Conservation (phyloP, 2,797 vertebrate genomes). For the Rhadinocentrus ornatus region DNA sequence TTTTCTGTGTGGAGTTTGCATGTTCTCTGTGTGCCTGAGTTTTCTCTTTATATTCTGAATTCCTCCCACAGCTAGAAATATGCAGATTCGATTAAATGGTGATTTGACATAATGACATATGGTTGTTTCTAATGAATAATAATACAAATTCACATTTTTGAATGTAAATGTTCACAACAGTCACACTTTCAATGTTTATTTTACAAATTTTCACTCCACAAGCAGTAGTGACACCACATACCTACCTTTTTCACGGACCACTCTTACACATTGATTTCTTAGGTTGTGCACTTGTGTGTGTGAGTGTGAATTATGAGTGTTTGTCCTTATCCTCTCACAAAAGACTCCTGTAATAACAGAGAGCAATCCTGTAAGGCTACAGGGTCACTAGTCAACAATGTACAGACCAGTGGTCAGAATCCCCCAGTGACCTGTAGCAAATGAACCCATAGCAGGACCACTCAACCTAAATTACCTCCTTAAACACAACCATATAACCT, state of each 20-base stretch:
- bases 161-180: not conserved
- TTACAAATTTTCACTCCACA: not conserved
- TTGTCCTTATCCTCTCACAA: slow-evolving; percentile 40
- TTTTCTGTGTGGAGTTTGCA: not conserved
- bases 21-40: not conserved
- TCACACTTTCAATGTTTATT: no score
- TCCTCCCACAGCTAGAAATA: not conserved
- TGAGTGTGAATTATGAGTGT: slow-evolving; percentile 27
- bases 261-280: not conserved
- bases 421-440: slow-evolving; percentile 66
- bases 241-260: not conserved
- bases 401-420: slow-evolving; percentile 49
- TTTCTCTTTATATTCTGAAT: not conserved
- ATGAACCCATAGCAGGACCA: slow-evolving; percentile 58
- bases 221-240: not conserved
- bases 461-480: slow-evolving; percentile 77
- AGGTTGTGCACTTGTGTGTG: not conserved
- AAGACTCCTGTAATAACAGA: slow-evolving; percentile 66
- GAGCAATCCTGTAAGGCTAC: slow-evolving; percentile 67
- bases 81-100: not conserved
- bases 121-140: no score
- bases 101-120: not conserved
- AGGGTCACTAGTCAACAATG: slow-evolving; percentile 58
- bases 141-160: not conserved
- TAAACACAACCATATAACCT: slow-evolving; percentile 72